These are phyloP conservation scores for Protodeltote pygarga DNA, from an alignment of 2,888 invertebrate genomes.

Conservation along the genomic window DNA sequence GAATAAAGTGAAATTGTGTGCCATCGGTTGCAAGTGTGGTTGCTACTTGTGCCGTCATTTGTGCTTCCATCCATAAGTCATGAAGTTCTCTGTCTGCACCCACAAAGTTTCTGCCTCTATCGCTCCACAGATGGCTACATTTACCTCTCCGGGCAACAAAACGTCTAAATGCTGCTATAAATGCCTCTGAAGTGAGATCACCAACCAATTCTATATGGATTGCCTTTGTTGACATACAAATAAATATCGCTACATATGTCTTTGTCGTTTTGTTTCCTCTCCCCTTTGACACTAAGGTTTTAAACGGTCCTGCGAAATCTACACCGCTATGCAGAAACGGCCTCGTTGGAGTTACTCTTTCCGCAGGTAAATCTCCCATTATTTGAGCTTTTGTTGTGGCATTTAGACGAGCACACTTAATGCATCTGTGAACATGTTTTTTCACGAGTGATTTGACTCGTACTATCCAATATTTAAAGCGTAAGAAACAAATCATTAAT, in stretches of 20 bases:
- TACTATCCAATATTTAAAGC: neutral
- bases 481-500: neutral
- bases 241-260: neutral
- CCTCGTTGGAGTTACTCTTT: neutral
- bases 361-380: neutral
- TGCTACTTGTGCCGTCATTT: neutral
- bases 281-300: neutral
- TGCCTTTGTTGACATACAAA: constrained; percentile 1
- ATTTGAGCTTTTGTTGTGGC: neutral
- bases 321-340: neutral
- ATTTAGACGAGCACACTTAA: neutral
- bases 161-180: neutral
- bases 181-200: neutral
- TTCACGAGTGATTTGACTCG: neutral
- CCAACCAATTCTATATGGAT: constrained; percentile 2
- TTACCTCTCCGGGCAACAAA: neutral
- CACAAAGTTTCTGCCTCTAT: neutral
- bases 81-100: neutral
- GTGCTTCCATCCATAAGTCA: neutral
- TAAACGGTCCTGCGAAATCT: constrained; percentile 3
- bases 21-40: neutral
- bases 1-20: constrained; percentile 3
- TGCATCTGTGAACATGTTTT: constrained; percentile 2
- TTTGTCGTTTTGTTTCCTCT: constrained; percentile 1
- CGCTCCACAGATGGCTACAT: neutral